A percentile compares a stretch with the other conserved stretches of the same genome.
Evolutionary conservation across 2,113 vertebrate genomes (phyloP).

Genomic region (Leucopsar rothschildi): DNA sequence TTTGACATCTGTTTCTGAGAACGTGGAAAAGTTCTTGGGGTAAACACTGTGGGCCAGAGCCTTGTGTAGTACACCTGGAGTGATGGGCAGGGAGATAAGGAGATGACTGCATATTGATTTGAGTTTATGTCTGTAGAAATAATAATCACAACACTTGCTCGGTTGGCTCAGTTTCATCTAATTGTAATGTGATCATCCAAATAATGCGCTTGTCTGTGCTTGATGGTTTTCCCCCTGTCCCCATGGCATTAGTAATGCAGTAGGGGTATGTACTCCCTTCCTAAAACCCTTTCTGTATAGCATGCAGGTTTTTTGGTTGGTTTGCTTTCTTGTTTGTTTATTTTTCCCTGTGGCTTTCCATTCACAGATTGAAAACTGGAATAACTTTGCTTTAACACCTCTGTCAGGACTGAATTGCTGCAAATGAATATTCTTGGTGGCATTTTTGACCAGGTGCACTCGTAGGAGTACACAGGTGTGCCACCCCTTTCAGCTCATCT

Average conservation of each 20-base stretch:
- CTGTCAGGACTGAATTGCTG: not conserved
- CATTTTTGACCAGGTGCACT: not conserved
- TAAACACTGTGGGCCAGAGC: not conserved
- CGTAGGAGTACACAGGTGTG: accelerated
- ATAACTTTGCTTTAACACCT: not conserved
- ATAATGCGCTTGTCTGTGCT: not conserved
- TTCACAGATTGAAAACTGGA: not conserved
- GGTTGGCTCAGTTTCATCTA: not conserved
- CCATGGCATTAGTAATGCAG: not conserved
- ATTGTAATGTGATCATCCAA: not conserved
- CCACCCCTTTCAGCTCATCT: not conserved
- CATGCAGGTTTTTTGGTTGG: accelerated
- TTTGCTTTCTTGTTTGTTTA: not conserved
- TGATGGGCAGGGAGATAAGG: not conserved
- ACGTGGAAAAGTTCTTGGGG: not conserved
- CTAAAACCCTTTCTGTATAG: not conserved
- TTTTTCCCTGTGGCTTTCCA: not conserved
- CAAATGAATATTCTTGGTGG: not conserved
- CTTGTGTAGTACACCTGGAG: not conserved
- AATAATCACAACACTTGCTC: not conserved
- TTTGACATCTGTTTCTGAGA: not conserved
- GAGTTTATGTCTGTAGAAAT: not conserved
- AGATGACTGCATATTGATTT: not conserved
- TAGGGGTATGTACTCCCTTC: not conserved
- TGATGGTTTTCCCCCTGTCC: not conserved